Evolutionary conservation across 2,113 vertebrate species (phyloP).

Genomic region (Poeciliopsis retropinna): DNA sequence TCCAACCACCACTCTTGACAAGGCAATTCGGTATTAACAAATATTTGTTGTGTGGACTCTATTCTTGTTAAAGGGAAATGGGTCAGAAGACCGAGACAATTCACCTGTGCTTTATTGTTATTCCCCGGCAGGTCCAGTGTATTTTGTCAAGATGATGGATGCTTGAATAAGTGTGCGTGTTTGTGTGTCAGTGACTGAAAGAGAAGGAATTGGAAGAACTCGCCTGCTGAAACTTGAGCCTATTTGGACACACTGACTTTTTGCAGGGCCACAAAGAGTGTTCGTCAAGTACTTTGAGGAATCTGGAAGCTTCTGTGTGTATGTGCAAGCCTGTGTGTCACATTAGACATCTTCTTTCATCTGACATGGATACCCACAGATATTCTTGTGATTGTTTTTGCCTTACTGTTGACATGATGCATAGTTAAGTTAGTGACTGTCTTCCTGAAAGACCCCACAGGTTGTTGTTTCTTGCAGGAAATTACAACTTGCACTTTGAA

Average conservation of each 20-base stretch:
- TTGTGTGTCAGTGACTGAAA: slow-evolving; percentile 17
- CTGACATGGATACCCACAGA: not conserved
- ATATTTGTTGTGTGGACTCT: slow-evolving; percentile 4
- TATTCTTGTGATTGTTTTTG: not conserved
- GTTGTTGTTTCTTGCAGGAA: too few relatives aligned
- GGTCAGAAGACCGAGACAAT: slow-evolving; percentile 37
- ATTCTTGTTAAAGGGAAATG: slow-evolving; percentile 25
- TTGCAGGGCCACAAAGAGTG: slow-evolving; percentile 60
- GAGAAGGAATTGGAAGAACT: slow-evolving; percentile 40
- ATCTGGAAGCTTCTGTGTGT: slow-evolving; percentile 45
- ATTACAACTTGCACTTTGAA: too few relatives aligned
- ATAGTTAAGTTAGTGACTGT: too few relatives aligned
- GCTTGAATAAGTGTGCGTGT: slow-evolving; percentile 19
- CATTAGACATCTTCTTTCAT: slow-evolving; percentile 2
- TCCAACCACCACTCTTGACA: not conserved
- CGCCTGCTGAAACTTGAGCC: slow-evolving; percentile 65
- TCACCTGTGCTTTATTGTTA: slow-evolving; percentile 10
- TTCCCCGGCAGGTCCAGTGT: slow-evolving; percentile 27
- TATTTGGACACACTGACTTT: slow-evolving; percentile 57
- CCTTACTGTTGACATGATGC: not conserved
- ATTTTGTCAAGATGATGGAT: slow-evolving; percentile 48
- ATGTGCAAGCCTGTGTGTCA: not conserved
- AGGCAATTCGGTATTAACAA: slow-evolving; percentile 9
- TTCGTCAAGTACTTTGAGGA: slow-evolving; percentile 46
- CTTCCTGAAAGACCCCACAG: too few relatives aligned